Percentiles rank a stretch among this genome's conserved stretches.
Conservation (phyloP, 2,113 vertebrate genomes). For the Apaloderma vittatum region DNA sequence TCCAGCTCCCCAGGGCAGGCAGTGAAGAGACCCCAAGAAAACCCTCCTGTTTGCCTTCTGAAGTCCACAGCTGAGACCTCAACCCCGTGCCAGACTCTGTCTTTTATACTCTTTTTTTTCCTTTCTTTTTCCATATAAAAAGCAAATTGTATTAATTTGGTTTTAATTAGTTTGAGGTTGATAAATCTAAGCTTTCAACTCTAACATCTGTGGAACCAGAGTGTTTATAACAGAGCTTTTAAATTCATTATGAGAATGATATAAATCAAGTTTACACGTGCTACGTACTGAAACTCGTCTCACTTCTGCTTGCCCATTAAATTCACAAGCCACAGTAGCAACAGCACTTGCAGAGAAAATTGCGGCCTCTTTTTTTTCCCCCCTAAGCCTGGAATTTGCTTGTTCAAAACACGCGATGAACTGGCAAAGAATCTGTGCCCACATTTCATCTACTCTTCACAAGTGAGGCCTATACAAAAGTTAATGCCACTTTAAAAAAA, state of each 20-base stretch:
- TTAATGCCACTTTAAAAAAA: neutral
- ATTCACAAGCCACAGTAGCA: neutral
- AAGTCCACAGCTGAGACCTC: neutral
- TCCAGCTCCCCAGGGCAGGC: neutral
- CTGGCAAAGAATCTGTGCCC: neutral
- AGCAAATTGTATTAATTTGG: neutral
- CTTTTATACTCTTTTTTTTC: neutral
- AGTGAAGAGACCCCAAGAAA: neutral
- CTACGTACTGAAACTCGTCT: neutral
- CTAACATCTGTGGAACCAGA: neutral
- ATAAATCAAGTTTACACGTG: slow-evolving; percentile 27
- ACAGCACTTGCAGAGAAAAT: neutral
- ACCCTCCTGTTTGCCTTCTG: neutral
- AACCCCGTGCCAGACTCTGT: neutral
- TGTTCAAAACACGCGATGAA: neutral
- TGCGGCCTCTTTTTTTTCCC: neutral
- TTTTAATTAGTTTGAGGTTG: neutral
- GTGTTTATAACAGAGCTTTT: neutral
- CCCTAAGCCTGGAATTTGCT: neutral
- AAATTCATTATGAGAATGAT: neutral
- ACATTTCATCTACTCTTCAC: neutral
- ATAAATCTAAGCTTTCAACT: neutral
- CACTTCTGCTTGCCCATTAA: neutral
- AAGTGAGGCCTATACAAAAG: neutral
- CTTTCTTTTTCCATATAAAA: neutral